These are phyloP conservation scores for Tetranychus truncatus DNA, from an alignment of 2,888 invertebrate species.

Conservation along the genomic window DNA sequence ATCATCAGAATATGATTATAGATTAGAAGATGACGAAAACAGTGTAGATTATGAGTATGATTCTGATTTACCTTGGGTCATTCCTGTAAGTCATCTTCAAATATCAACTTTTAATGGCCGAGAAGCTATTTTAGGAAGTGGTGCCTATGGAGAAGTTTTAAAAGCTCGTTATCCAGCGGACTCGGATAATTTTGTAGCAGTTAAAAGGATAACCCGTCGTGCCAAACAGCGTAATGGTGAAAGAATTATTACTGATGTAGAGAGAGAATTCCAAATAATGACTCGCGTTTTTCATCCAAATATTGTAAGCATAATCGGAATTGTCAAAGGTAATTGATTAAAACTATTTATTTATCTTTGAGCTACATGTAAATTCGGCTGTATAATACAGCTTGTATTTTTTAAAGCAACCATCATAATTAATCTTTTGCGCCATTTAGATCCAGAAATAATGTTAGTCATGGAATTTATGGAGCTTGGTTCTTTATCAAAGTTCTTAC, in stretches of 20 bases:
- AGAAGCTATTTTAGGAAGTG: conserved; percentile 42
- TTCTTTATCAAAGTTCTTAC: conserved; percentile 57
- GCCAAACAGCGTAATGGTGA: not conserved
- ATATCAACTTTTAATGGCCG: conserved; percentile 27
- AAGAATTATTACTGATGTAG: conserved; percentile 45
- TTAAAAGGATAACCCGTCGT: conserved; percentile 43
- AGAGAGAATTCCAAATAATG: conserved; percentile 70
- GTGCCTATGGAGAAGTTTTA: conserved; percentile 70
- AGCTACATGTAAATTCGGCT: too few species aligned
- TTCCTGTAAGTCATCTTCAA: conserved; percentile 11
- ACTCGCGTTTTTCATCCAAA: conserved; percentile 64
- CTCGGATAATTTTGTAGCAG: conserved; percentile 37
- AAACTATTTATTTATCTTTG: too few species aligned
- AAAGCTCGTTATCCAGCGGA: conserved; percentile 40
- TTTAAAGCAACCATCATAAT: not conserved
- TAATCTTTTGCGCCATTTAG: conserved; percentile 28
- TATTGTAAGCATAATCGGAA: conserved; percentile 67
- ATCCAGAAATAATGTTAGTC: conserved; percentile 53
- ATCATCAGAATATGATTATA: not conserved
- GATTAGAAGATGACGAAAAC: conserved; percentile 4
- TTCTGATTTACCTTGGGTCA: conserved; percentile 24
- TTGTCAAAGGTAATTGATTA: conserved; percentile 39
- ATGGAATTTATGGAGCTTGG: conserved; percentile 76
- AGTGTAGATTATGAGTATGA: not conserved
- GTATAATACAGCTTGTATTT: not conserved